A percentile compares a stretch with the other conserved stretches of the same genome.
Conservation (phyloP, 2,113 vertebrate genomes). For the Spermophilus dauricus region DNA sequence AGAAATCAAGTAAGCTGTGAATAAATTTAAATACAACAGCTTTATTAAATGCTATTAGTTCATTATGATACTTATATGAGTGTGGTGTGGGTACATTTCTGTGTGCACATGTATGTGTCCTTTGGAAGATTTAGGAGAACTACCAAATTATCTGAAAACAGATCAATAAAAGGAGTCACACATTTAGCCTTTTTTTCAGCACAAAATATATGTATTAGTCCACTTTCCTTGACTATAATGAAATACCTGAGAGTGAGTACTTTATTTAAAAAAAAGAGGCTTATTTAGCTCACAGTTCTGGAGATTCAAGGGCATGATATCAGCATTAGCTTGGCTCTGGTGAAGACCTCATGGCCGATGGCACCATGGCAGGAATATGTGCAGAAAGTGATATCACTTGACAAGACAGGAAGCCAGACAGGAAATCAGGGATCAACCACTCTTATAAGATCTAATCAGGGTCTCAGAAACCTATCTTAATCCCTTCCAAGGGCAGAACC, state of each 20-base stretch:
- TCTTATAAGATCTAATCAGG: background rate
- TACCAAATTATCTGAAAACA: background rate
- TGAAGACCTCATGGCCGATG: background rate
- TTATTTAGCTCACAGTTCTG: too few relatives aligned
- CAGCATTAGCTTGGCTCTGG: background rate
- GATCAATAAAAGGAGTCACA: background rate
- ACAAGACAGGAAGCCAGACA: background rate
- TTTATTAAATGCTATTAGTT: background rate
- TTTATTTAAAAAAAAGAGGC: background rate
- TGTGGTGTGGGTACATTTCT: background rate
- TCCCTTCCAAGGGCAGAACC: background rate
- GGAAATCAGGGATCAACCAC: background rate
- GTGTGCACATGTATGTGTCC: background rate
- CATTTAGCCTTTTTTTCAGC: background rate
- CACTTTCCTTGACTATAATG: background rate
- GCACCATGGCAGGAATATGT: background rate
- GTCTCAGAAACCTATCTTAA: background rate
- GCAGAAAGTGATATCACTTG: background rate
- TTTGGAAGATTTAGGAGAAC: background rate
- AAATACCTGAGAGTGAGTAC: background rate
- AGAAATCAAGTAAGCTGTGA: background rate
- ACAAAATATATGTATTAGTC: background rate
- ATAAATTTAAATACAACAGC: background rate
- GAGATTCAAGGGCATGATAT: background rate
- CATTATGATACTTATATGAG: background rate